These are phyloP conservation scores for Aphidius ervi DNA, from an alignment of 1,140 invertebrate genomes.

Conservation along the genomic window DNA sequence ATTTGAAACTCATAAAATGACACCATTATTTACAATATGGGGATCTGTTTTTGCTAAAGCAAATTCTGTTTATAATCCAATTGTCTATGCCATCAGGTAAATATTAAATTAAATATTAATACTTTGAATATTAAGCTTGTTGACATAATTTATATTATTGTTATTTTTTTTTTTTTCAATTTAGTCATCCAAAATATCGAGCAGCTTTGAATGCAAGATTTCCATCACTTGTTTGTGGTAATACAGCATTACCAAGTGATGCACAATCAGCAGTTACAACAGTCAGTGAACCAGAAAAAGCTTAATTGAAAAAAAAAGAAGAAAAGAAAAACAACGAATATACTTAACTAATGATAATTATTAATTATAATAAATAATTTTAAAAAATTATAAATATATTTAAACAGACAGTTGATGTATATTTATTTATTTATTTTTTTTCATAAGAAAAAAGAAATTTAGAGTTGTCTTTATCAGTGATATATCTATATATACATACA, in stretches of 20 bases:
- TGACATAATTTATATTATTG: background rate
- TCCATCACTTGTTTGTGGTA: conserved; percentile 17
- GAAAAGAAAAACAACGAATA: background rate
- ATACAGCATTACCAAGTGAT: conserved; percentile 19
- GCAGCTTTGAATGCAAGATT: conserved; percentile 49
- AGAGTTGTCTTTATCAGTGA: too few species aligned
- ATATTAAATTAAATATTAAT: background rate
- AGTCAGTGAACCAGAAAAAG: conserved; percentile 49
- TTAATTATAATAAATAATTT: background rate
- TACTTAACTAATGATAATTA: background rate
- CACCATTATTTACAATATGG: conserved; percentile 64
- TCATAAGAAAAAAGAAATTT: background rate
- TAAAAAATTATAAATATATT: background rate
- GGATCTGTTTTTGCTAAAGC: conserved; percentile 59
- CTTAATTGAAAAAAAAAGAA: conserved; percentile 43
- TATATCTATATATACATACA: too few species aligned
- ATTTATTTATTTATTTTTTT: background rate
- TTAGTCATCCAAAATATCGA: conserved; percentile 63
- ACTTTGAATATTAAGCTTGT: background rate
- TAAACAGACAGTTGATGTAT: background rate
- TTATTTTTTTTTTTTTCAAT: background rate
- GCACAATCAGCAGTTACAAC: conserved; percentile 26
- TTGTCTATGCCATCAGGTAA: conserved; percentile 51
- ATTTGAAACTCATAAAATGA: conserved; percentile 60
- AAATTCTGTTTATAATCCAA: conserved; percentile 51